These are phyloP conservation scores for Raja brachyura DNA, from an alignment of 2,113 vertebrate genomes.

Conservation along the genomic window DNA sequence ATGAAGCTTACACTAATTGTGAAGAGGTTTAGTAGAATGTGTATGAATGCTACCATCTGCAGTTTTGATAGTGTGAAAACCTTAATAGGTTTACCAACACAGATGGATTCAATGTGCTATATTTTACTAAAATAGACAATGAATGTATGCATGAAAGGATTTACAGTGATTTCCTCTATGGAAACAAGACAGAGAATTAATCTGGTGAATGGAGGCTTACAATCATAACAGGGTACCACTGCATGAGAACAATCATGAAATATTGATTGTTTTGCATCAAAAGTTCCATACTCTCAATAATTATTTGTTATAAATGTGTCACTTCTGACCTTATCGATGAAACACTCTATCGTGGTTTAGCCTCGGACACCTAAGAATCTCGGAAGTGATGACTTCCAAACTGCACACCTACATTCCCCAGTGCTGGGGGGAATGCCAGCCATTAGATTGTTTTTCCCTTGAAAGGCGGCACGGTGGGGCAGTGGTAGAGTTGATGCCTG, in stretches of 20 bases:
- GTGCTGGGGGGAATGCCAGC: too few species aligned
- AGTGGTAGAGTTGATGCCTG: too few species aligned
- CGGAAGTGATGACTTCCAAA: too few species aligned
- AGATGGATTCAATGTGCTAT: background rate
- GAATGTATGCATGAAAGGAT: background rate
- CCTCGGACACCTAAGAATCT: too few species aligned
- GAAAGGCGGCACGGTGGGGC: too few species aligned
- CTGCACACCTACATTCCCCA: too few species aligned
- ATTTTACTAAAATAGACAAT: background rate
- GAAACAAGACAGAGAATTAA: background rate
- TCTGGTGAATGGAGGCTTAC: background rate
- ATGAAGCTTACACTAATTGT: background rate
- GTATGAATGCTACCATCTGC: background rate
- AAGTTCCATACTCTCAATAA: background rate
- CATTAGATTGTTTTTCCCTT: too few species aligned
- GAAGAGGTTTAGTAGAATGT: background rate
- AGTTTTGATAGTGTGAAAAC: background rate
- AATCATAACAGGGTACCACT: background rate
- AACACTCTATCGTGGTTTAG: too few species aligned
- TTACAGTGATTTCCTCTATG: background rate
- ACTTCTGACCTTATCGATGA: too few species aligned
- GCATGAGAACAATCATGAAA: background rate
- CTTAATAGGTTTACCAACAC: background rate
- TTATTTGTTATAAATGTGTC: too few species aligned
- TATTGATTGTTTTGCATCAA: background rate